Evolutionary conservation across 2,797 vertebrate species (phyloP), one percentile per base, ranked within the genome.

Genomic region (Notolabrus celidotus): DNA sequence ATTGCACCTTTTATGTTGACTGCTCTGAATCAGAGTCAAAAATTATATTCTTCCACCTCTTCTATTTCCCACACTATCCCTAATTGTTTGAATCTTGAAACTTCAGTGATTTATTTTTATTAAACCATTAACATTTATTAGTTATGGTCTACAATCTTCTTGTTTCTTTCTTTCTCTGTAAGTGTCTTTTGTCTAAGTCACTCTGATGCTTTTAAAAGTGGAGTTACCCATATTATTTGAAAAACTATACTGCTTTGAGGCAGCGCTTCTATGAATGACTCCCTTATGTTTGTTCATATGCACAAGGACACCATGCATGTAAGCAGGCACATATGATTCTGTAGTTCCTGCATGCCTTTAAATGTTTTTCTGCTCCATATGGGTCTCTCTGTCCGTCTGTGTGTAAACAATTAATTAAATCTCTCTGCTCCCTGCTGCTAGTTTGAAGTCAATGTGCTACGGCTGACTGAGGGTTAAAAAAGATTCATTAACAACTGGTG

Each of bases 401-500:
- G 41, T 62, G 60, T 25, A 7, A 41, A 49, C 3, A 14, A 2
- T 14, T 14, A 36, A 36, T 36, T 36, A 4, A 23, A 7, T 19
- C 29, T 58, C 39, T 74, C 53, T 70, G 43, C 34, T 71, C 63
- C 45, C 56, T 41, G 49, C 17, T 75, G 59, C 14, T 59, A 46
- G 17, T 22, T 23, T 60, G 31, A 2, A 47, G 46, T 68, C 51
- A 68, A 38, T 3, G 14, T 36, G 12, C 20, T 14, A 7, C 2
- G 15, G n/a, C 63, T 52, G 52, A 50, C 25, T 38, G 45, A 69
- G 20, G 58, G 59, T 67, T 57, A 60, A 71, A 71, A 71, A 54
- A 42, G n/a, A n/a, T n/a, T 74, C n/a, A 84, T 84, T 75, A 77
- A 50, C 36, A 67, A 67, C 67, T 71, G 77, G 78, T 78, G 81